phyloP scores from a whole-genome alignment of 2,113 vertebrate genomes.

The Hippocampus zosterae region DNA sequence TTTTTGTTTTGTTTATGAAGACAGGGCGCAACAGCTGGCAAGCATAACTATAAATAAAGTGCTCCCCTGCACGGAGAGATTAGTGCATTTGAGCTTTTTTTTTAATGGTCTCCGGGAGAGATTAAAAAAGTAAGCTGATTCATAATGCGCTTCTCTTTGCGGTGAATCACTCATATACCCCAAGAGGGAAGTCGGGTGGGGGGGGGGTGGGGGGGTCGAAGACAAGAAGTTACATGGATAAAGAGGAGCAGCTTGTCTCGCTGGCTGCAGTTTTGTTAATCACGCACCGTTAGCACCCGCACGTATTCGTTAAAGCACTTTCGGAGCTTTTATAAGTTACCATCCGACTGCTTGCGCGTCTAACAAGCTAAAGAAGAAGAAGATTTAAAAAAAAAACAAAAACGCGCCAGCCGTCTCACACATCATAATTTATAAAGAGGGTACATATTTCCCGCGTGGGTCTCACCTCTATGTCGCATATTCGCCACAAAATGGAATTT shows the following conservation, averaged over 20 bases:
- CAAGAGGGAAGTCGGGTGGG: conserved; percentile 27
- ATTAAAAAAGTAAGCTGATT: conserved; percentile 73
- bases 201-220: not conserved
- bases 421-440: conserved; percentile 3
- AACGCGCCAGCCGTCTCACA: not conserved
- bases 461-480: conserved; percentile 59
- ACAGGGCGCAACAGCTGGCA: conserved; percentile 69
- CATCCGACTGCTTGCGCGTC: not conserved
- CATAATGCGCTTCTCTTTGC: conserved; percentile 61
- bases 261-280: not conserved
- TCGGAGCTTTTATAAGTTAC: not conserved
- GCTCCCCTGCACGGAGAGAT: conserved; percentile 65
- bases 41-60: conserved; percentile 76
- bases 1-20: conserved; percentile 28
- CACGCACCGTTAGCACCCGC: not conserved
- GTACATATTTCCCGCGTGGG: conserved; percentile 49
- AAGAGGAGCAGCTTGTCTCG: conserved; percentile 1
- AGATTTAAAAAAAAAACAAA: not conserved
- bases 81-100: conserved; percentile 71
- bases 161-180: conserved; percentile 53
- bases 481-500: conserved; percentile 63
- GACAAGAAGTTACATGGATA: conserved; percentile 16
- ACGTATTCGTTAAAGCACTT: not conserved
- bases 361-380: not conserved
- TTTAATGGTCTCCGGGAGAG: conserved; percentile 68